These are phyloP conservation scores for Paraescarpia echinospica DNA, from an alignment of 1,140 invertebrate genomes.

Conservation along the genomic window DNA sequence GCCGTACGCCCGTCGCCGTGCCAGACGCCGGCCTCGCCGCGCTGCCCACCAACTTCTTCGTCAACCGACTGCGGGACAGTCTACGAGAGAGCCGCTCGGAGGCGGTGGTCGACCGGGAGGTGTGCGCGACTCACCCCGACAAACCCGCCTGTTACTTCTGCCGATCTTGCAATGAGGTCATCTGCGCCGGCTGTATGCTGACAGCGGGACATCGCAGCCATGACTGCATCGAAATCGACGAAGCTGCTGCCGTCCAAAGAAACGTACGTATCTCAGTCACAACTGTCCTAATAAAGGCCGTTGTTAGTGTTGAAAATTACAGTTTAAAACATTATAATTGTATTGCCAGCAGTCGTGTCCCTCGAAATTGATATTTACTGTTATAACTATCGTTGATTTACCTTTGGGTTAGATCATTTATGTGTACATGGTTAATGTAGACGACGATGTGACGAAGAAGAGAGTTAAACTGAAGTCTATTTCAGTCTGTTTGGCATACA, in stretches of 20 bases:
- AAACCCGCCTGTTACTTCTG: not conserved
- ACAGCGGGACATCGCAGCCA: not conserved
- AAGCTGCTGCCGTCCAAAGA: not conserved
- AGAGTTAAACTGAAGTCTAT: too few species aligned
- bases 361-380: too few species aligned
- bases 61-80: constrained; percentile 17
- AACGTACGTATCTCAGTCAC: not conserved
- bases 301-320: too few species aligned
- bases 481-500: too few species aligned
- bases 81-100: not conserved
- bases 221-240: not conserved
- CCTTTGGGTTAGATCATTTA: too few species aligned
- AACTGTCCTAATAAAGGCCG: too few species aligned
- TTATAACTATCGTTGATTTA: too few species aligned
- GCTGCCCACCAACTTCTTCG: constrained; percentile 25
- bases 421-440: too few species aligned
- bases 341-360: too few species aligned
- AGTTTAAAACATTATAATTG: too few species aligned
- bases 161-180: not conserved
- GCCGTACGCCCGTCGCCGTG: constrained; percentile 13
- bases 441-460: too few species aligned
- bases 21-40: constrained; percentile 13
- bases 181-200: not conserved
- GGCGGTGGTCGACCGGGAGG: not conserved
- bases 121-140: not conserved